Percentiles rank a stretch among this genome's conserved stretches.
These are phyloP conservation scores for Tympanuchus pallidicinctus DNA, from an alignment of 2,113 vertebrate genomes.

Conservation along the genomic window DNA sequence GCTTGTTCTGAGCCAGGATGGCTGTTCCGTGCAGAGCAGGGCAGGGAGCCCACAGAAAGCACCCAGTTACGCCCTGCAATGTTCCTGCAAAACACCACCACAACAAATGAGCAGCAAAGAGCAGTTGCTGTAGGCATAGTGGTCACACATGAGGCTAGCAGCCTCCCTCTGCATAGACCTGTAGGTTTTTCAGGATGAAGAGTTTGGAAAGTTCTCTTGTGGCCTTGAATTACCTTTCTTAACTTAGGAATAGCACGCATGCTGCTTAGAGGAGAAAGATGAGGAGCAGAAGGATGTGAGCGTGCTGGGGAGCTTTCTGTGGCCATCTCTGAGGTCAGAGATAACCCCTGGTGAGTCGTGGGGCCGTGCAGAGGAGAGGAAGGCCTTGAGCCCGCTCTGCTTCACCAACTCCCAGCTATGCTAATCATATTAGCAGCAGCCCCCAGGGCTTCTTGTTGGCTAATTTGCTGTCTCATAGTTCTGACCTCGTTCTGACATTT, in stretches of 20 bases:
- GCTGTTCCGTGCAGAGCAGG: background rate
- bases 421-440: background rate
- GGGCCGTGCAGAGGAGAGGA: background rate
- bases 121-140: background rate
- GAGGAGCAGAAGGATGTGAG: accelerated
- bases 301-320: background rate
- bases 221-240: background rate
- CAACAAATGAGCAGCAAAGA: background rate
- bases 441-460: background rate
- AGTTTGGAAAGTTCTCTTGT: background rate
- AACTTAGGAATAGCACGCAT: background rate
- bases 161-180: background rate
- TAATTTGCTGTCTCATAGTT: background rate
- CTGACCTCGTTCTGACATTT: slow-evolving; percentile 56
- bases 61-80: background rate
- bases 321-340: background rate
- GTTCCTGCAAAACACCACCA: background rate
- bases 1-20: background rate
- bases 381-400: background rate
- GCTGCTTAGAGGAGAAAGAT: background rate
- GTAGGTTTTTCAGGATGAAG: background rate
- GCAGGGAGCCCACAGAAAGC: background rate
- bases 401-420: background rate
- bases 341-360: background rate
- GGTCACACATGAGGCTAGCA: background rate